These are phyloP conservation scores for Diploptera punctata DNA, from an alignment of 2,888 invertebrate genomes.

Conservation along the genomic window DNA sequence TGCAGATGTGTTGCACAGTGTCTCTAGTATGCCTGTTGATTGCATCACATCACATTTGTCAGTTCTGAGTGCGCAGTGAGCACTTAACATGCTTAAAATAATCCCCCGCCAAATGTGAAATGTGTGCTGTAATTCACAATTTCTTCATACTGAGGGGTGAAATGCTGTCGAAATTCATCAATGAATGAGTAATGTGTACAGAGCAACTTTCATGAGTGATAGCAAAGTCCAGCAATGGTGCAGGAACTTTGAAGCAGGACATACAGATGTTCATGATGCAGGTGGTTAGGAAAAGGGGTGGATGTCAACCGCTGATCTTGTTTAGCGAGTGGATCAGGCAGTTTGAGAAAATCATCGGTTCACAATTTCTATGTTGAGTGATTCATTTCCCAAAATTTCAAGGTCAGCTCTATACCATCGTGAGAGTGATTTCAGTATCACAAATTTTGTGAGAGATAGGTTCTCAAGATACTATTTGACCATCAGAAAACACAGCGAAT, in stretches of 20 bases:
- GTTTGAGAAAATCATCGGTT: not conserved
- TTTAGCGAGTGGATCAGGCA: not conserved
- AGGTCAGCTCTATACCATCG: no score
- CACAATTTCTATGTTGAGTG: not conserved
- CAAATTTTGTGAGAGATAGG: no score
- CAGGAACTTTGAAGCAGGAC: conserved; percentile 17
- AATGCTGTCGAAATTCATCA: not conserved
- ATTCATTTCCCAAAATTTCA: no score
- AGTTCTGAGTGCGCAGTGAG: not conserved
- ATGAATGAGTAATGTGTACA: conserved; percentile 5
- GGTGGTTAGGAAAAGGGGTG: not conserved
- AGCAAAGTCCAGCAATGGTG: conserved; percentile 1
- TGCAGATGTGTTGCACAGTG: not conserved
- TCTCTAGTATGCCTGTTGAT: conserved; percentile 5
- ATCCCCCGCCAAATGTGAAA: conserved; percentile 1
- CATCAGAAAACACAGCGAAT: no score
- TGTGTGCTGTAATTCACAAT: not conserved
- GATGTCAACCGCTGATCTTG: no score
- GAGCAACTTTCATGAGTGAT: conserved; percentile 1
- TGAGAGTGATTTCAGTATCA: no score
- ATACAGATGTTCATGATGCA: not conserved
- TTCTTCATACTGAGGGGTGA: not conserved
- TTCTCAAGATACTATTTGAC: no score
- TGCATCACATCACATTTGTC: not conserved
- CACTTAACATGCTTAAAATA: not conserved